phyloP scores from a whole-genome alignment of 2,888 invertebrate species.

The Pegoplata infirma region DNA sequence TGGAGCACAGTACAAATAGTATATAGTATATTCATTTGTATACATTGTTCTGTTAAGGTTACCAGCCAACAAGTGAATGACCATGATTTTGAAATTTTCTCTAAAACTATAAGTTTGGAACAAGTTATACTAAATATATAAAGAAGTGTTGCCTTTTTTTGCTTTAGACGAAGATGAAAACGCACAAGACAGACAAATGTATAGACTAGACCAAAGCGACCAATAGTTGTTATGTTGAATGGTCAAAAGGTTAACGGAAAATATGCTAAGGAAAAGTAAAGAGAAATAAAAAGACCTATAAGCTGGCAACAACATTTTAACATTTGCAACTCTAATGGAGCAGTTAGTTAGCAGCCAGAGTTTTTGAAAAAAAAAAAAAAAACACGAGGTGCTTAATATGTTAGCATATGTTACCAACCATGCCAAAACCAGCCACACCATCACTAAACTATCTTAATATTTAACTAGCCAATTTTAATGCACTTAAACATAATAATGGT shows the following conservation, averaged over 20 bases:
- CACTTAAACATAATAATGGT: too few relatives aligned
- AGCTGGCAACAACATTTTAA: slow-evolving; percentile 55
- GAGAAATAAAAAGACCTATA: slow-evolving; percentile 33
- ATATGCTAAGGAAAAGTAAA: too few relatives aligned
- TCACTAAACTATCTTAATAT: slow-evolving; percentile 9
- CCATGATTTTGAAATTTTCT: slow-evolving; percentile 61
- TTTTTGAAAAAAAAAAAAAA: neutral
- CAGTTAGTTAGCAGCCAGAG: slow-evolving; percentile 22
- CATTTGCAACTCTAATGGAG: slow-evolving; percentile 52
- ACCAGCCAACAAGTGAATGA: slow-evolving; percentile 55
- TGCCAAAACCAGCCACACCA: too few relatives aligned
- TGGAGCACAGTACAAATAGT: slow-evolving; percentile 39
- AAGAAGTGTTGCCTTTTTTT: slow-evolving; percentile 60
- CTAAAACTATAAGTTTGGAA: slow-evolving; percentile 26
- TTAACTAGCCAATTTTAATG: neutral
- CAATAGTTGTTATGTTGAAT: slow-evolving; percentile 14
- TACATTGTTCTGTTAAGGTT: slow-evolving; percentile 43
- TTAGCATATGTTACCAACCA: slow-evolving; percentile 23
- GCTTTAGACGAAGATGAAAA: slow-evolving; percentile 43
- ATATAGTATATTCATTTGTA: slow-evolving; percentile 1
- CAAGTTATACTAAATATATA: slow-evolving; percentile 43
- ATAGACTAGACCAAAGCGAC: slow-evolving; percentile 2
- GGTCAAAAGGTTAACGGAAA: slow-evolving; percentile 62
- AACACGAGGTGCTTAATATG: slow-evolving; percentile 20
- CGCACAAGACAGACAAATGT: slow-evolving; percentile 6